A percentile compares a stretch with the other conserved stretches of the same genome.
Conservation (phyloP, 2,888 invertebrate species). For the Nipponacmea schrenckii region DNA sequence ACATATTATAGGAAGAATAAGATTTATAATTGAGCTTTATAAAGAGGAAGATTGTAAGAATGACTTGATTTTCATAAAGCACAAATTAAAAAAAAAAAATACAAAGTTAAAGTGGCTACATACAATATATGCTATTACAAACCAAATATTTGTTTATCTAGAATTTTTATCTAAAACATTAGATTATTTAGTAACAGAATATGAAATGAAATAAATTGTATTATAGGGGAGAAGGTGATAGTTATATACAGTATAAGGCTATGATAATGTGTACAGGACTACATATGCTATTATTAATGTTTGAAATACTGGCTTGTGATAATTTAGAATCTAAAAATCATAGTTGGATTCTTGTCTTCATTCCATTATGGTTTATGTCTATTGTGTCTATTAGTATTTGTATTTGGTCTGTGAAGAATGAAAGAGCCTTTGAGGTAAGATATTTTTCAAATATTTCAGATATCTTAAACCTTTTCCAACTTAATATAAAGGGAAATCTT, state of each 20-base stretch:
- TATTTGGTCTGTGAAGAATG: slow-evolving; percentile 98
- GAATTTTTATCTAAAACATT: too few species aligned
- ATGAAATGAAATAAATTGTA: too few species aligned
- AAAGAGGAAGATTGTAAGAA: too few species aligned
- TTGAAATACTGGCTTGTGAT: slow-evolving; percentile 94
- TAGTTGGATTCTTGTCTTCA: slow-evolving; percentile 75
- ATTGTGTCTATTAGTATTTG: slow-evolving; percentile 96
- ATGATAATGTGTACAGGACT: slow-evolving; percentile 96
- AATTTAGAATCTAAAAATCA: slow-evolving; percentile 84
- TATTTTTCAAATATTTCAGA: too few species aligned
- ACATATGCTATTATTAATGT: slow-evolving; percentile 93
- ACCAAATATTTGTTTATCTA: too few species aligned
- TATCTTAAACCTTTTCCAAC: neutral
- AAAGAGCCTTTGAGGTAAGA: slow-evolving; percentile 91
- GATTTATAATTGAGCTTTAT: too few species aligned
- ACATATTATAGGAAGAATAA: too few species aligned
- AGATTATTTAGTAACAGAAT: too few species aligned
- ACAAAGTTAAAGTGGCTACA: too few species aligned
- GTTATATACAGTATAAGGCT: slow-evolving; percentile 96
- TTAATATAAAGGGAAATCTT: neutral
- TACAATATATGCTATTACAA: too few species aligned
- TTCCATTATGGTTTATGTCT: slow-evolving; percentile 95
- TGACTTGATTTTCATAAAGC: too few species aligned
- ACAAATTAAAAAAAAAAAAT: too few species aligned
- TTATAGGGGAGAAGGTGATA: slow-evolving; percentile 90